Conservation (phyloP, 2,888 invertebrate species). For the Fragum fragum region DNA sequence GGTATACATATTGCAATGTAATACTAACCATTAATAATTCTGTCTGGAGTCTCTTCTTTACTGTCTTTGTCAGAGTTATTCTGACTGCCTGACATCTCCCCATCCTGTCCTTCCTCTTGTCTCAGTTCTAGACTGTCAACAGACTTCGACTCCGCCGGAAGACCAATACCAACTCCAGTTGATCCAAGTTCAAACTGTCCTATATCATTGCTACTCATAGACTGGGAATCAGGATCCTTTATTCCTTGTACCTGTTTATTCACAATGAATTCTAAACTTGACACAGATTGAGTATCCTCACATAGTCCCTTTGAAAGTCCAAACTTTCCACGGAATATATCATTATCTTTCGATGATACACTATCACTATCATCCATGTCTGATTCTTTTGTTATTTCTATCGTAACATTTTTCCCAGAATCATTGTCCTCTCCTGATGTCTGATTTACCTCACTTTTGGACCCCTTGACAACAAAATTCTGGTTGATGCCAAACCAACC, state of each 20-base stretch:
- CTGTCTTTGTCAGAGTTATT: conserved; percentile 53
- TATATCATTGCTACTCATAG: conserved; percentile 79
- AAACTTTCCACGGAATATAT: conserved; percentile 55
- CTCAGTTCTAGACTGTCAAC: conserved; percentile 83
- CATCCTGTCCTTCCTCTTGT: conserved; percentile 36
- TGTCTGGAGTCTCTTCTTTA: conserved; percentile 52
- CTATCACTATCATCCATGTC: conserved; percentile 66
- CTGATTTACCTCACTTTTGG: conserved; percentile 11
- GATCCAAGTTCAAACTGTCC: conserved; percentile 66
- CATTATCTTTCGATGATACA: conserved; percentile 67
- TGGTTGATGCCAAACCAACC: conserved; percentile 66
- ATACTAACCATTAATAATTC: conserved; percentile 16
- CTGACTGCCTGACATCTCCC: conserved; percentile 39
- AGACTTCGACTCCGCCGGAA: conserved; percentile 80
- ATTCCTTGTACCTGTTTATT: conserved; percentile 66
- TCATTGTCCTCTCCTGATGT: background rate
- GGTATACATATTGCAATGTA: too few species aligned
- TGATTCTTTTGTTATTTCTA: conserved; percentile 46
- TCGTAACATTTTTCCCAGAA: conserved; percentile 38
- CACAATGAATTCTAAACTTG: conserved; percentile 82
- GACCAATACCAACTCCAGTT: background rate
- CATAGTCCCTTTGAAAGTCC: conserved; percentile 53
- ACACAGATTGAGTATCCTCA: conserved; percentile 83
- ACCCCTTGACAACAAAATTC: conserved; percentile 44
- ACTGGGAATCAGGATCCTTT: conserved; percentile 68